Percentiles rank a stretch among this genome's conserved stretches.
phyloP scores from a whole-genome alignment of 2,113 vertebrate genomes.

The Alectura lathami region DNA sequence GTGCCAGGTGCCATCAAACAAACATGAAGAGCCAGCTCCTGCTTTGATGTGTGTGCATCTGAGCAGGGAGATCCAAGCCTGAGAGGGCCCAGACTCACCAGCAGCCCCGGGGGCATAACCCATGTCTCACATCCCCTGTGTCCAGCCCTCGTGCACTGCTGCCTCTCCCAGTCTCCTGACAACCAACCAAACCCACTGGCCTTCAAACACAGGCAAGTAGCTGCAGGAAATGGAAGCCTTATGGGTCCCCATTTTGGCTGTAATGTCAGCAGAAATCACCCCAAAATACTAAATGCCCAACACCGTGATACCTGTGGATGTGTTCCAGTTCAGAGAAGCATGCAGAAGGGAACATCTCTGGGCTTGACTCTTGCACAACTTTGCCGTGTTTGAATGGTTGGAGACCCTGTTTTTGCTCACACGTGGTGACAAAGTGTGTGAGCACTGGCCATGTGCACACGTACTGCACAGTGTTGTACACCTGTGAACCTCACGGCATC shows the following conservation, averaged over 20 bases:
- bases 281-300: neutral
- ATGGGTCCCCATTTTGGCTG: neutral
- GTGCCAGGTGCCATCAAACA: neutral
- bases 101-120: neutral
- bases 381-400: fast-evolving
- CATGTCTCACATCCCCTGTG: neutral
- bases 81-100: neutral
- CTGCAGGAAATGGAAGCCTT: neutral
- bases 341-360: neutral
- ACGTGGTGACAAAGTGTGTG: neutral
- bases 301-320: neutral
- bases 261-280: neutral
- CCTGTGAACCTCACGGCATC: neutral
- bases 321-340: neutral
- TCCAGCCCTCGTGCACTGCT: neutral
- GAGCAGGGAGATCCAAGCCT: neutral
- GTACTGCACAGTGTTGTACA: neutral
- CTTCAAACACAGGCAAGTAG: neutral
- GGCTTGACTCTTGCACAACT: fast-evolving
- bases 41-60: neutral
- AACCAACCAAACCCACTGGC: neutral
- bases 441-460: neutral
- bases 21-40: neutral
- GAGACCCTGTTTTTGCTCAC: neutral
- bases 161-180: neutral